These are phyloP conservation scores for Dasysyrphus albostriatus DNA, from an alignment of 2,888 invertebrate genomes.

Conservation along the genomic window DNA sequence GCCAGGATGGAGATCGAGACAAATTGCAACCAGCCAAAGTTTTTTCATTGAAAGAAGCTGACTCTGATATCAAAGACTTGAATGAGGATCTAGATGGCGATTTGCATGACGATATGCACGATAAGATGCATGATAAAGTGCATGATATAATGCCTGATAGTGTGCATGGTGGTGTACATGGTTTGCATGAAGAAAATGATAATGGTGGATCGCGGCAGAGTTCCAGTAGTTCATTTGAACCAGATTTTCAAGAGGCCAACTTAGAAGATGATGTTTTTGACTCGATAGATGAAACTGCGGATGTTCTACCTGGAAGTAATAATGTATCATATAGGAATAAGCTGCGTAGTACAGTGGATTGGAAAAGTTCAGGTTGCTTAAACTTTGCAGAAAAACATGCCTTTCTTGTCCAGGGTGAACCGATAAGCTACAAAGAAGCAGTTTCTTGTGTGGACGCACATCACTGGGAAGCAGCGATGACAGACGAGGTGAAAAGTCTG, in stretches of 20 bases:
- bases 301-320: not conserved
- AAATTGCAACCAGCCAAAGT: not conserved
- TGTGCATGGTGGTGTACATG: not conserved
- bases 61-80: no score
- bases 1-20: not conserved
- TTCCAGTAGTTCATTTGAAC: not conserved
- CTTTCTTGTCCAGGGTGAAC: constrained; percentile 61
- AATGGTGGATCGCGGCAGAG: not conserved
- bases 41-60: not conserved
- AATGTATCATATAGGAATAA: constrained; percentile 12
- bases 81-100: not conserved
- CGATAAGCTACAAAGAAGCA: constrained; percentile 68
- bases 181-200: not conserved
- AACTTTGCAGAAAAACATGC: constrained; percentile 32
- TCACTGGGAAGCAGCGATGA: no score
- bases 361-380: not conserved
- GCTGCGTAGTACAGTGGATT: constrained; percentile 1
- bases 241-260: not conserved
- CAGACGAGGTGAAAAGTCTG: no score
- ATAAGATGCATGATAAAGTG: not conserved
- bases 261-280: constrained; percentile 8
- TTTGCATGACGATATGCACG: not conserved
- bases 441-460: constrained; percentile 52
- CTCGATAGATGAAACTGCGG: not conserved
- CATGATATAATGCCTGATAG: not conserved